These are phyloP conservation scores for Listronotus bonariensis DNA, from an alignment of 1,140 invertebrate genomes.

Conservation along the genomic window DNA sequence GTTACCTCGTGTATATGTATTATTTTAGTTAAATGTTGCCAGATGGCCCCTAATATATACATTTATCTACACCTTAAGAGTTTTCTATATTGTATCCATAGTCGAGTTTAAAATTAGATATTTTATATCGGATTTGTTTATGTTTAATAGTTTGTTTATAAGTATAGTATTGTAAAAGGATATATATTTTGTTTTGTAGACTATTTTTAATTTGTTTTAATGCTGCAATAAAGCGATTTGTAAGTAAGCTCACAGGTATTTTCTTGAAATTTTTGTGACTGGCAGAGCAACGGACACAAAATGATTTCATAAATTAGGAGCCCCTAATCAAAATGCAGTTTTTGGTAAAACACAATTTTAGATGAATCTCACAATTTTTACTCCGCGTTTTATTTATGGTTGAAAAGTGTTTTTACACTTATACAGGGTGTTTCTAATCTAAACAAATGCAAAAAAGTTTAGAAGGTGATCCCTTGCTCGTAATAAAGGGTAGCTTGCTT, in stretches of 20 bases:
- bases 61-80: conserved; percentile 52
- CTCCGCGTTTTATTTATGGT: too few species aligned
- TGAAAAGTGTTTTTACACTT: too few species aligned
- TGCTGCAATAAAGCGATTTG: conserved; percentile 36
- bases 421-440: too few species aligned
- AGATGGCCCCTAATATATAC: conserved; percentile 54
- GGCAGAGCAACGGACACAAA: too few species aligned
- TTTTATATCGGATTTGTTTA: conserved; percentile 43
- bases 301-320: too few species aligned
- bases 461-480: too few species aligned
- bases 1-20: conserved; percentile 52
- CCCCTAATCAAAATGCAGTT: too few species aligned
- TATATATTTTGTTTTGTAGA: conserved; percentile 17
- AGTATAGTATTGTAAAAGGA: conserved; percentile 27
- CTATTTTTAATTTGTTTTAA: conserved; percentile 32
- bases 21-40: conserved; percentile 49
- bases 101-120: conserved; percentile 47
- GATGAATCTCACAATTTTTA: too few species aligned
- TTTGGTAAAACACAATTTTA: too few species aligned
- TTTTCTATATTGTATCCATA: conserved; percentile 52
- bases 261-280: too few species aligned
- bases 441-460: too few species aligned
- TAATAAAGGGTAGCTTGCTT: too few species aligned
- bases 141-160: conserved; percentile 42
- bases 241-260: conserved; percentile 1